These are phyloP conservation scores for Aplochiton taeniatus DNA, from an alignment of 2,797 vertebrate genomes.

Conservation along the genomic window DNA sequence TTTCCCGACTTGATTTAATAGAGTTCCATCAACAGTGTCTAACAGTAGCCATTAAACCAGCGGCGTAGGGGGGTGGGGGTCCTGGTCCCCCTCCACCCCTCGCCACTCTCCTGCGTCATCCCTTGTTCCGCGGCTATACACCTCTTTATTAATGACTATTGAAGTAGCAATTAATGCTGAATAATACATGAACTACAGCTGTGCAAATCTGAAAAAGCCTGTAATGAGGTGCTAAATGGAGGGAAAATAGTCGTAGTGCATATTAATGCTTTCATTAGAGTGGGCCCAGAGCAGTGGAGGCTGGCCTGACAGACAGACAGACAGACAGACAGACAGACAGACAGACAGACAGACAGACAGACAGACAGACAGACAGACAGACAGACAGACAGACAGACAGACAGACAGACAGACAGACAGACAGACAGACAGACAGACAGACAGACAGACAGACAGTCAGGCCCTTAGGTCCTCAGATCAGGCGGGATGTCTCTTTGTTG, in stretches of 20 bases:
- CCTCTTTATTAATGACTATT: slow-evolving; percentile 80
- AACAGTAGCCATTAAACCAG: no score
- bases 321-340: slow-evolving; percentile 27
- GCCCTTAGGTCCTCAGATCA: no score
- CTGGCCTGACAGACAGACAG: background rate
- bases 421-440: no score
- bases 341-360: slow-evolving; percentile 27
- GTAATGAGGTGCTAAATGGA: slow-evolving; percentile 78
- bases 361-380: background rate
- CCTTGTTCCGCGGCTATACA: slow-evolving; percentile 60
- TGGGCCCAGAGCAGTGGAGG: background rate
- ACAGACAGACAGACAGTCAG: no score
- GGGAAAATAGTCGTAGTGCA: slow-evolving; percentile 62
- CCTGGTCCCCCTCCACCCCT: slow-evolving; percentile 45
- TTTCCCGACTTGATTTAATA: no score
- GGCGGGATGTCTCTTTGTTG: no score
- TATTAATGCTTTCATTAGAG: slow-evolving; percentile 67
- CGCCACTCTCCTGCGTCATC: slow-evolving; percentile 53
- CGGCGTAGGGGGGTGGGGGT: slow-evolving; percentile 37
- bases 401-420: no score
- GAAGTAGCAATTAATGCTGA: slow-evolving; percentile 79
- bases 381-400: background rate
- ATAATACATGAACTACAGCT: slow-evolving; percentile 83
- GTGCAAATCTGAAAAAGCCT: slow-evolving; percentile 75
- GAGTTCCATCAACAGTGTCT: no score